These are phyloP conservation scores for Stenichneumon culpator DNA, from an alignment of 2,888 invertebrate species.

Conservation along the genomic window DNA sequence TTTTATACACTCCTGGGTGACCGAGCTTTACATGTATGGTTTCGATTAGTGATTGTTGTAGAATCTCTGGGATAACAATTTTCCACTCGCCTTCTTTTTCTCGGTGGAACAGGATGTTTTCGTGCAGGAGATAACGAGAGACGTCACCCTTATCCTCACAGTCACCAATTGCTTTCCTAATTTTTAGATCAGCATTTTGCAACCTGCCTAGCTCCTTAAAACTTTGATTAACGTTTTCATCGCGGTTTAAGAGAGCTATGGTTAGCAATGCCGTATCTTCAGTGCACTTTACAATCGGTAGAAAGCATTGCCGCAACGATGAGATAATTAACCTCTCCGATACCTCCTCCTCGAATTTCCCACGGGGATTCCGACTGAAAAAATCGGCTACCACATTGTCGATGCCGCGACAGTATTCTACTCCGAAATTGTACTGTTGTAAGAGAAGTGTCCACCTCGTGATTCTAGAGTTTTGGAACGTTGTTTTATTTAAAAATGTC, in stretches of 20 bases:
- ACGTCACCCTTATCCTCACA: not conserved
- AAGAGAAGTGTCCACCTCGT: conserved; percentile 71
- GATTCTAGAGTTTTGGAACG: conserved; percentile 69
- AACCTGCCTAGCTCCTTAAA: not conserved
- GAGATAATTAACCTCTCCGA: conserved; percentile 10
- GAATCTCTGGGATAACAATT: not conserved
- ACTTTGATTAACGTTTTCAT: conserved; percentile 2
- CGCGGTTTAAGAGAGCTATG: not conserved
- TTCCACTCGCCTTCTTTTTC: not conserved
- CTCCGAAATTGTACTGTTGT: conserved; percentile 20
- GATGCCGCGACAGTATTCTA: conserved; percentile 31
- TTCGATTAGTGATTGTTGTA: conserved; percentile 2
- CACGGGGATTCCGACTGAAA: conserved; percentile 7
- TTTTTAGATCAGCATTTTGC: not conserved
- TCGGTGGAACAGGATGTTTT: not conserved
- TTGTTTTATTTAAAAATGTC: conserved; percentile 71
- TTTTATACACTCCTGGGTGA: conserved; percentile 54
- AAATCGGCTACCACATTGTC: conserved; percentile 51
- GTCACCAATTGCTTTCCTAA: not conserved
- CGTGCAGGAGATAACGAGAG: not conserved
- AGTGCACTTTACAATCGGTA: not conserved
- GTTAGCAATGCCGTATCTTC: not conserved
- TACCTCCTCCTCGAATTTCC: not conserved
- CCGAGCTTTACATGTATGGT: conserved; percentile 47
- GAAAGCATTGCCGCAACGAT: not conserved